phyloP scores from a whole-genome alignment of 2,888 invertebrate species.

The Lepidochrysops patricia region DNA sequence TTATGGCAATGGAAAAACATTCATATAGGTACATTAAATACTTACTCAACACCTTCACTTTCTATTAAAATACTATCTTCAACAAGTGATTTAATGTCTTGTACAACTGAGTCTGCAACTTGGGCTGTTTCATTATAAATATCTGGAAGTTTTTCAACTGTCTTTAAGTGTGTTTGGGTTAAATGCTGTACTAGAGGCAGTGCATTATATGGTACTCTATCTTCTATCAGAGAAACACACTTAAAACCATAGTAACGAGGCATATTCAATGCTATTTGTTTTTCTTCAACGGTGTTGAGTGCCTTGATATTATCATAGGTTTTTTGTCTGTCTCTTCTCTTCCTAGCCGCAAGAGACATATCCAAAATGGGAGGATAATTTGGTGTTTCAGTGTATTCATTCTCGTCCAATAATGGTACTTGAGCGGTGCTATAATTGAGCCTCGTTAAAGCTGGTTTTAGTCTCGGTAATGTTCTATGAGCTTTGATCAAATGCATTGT shows the following conservation, averaged over 20 bases:
- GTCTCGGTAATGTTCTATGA: conserved; percentile 45
- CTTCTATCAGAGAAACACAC: conserved; percentile 76
- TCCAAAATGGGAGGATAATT: conserved; percentile 79
- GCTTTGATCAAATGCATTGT: conserved; percentile 52
- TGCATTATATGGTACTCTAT: conserved; percentile 77
- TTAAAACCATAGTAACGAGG: conserved; percentile 87
- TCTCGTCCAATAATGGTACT: conserved; percentile 40
- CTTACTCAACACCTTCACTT: conserved; percentile 72
- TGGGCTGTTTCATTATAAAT: conserved; percentile 66
- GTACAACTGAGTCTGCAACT: conserved; percentile 58
- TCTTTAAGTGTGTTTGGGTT: conserved; percentile 84
- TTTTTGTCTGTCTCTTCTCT: conserved; percentile 54
- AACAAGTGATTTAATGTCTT: conserved; percentile 73
- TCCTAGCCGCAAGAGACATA: conserved; percentile 61
- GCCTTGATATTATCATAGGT: conserved; percentile 76
- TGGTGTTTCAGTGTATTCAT: conserved; percentile 58
- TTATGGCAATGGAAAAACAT: background rate
- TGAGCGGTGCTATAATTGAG: conserved; percentile 34
- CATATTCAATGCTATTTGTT: conserved; percentile 87
- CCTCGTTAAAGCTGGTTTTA: conserved; percentile 38
- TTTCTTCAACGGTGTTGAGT: conserved; percentile 86
- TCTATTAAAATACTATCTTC: conserved; percentile 80
- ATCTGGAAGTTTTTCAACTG: conserved; percentile 74
- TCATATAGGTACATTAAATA: conserved; percentile 23
- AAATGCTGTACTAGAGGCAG: conserved; percentile 81